Evolutionary conservation across 1,140 invertebrate species (phyloP), one percentile per base, ranked within the genome.

Genomic region (Drosophila fuyamai): DNA sequence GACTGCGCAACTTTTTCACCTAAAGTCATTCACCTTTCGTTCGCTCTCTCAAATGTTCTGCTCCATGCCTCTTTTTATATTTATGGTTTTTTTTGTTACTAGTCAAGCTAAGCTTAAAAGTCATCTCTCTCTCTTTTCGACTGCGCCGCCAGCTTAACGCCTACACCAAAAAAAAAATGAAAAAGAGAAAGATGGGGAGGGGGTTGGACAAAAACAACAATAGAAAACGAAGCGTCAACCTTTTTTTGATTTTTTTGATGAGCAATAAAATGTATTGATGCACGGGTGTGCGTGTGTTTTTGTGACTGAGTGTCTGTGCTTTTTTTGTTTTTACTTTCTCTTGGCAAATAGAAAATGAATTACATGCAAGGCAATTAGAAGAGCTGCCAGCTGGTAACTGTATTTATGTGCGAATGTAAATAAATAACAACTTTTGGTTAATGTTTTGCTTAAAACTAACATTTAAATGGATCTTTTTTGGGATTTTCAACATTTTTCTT

Each of bases 281-380:
- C 47, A 43, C 13, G 9, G 40, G 40, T 43, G 36, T 44, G 16
- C 56, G 36, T 54, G 16, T 60, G 40, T 32, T 32, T 32, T 7
- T 13, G 36, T 27, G 23, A 23, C 12, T 55, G 36, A 41, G 36
- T 41, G 38, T 12, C 59, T 67, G 50, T 67, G 41, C 67, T 13
- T 29, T 70, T 78, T 74, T 72, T 81, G 59, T 75, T 85, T 85
- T 85, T 86, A 85, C 82, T 85, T 85, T 85, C 82, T 85, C 83
- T 79, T 82, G 60, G 68, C 82, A 86, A 82, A 85, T 86, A 86
- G 75, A 86, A 85, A 85, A 78, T 86, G 66, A 86, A 86, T 85
- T 85, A 86, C 74, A 56, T 62, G 44, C 50, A 65, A 75, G 71
- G 71, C 71, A 76, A 75, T 66, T 65, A 75, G 73, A 76, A 76